Percentiles rank a stretch among this genome's conserved stretches.
These are phyloP conservation scores for Philantomba maxwellii DNA, from an alignment of 2,113 vertebrate species.

Conservation along the genomic window DNA sequence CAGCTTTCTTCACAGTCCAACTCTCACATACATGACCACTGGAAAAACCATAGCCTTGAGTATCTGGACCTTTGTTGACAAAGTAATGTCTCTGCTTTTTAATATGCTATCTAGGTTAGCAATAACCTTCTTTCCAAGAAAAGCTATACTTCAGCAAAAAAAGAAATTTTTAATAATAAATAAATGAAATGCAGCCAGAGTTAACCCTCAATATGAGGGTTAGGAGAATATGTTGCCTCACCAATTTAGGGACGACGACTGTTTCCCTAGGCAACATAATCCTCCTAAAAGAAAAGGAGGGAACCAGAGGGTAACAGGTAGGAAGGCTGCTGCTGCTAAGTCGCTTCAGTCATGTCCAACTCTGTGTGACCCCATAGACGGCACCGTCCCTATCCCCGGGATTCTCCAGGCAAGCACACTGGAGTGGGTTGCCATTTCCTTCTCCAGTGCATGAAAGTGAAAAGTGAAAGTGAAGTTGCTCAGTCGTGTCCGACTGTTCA, in stretches of 20 bases:
- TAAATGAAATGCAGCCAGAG: neutral
- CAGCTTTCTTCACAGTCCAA: no score
- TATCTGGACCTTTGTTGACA: no score
- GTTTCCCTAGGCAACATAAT: neutral
- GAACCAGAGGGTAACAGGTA: neutral
- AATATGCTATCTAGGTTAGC: no score
- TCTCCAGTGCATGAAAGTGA: no score
- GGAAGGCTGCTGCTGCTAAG: neutral
- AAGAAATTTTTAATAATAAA: neutral
- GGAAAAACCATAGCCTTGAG: no score
- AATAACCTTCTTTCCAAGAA: neutral
- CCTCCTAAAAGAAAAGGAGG: neutral
- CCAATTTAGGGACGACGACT: neutral
- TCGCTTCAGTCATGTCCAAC: fast-evolving
- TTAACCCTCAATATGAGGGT: neutral
- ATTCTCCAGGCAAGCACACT: no score
- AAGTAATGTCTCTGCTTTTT: no score
- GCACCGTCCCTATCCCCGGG: no score
- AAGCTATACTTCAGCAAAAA: neutral
- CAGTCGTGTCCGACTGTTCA: fast-evolving
- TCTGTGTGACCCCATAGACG: no score
- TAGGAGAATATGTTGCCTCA: neutral
- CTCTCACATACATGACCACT: no score
- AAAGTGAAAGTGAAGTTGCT: no score
- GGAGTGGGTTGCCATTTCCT: no score